These are phyloP conservation scores for Takifugu rubripes DNA, from an alignment of 2,797 vertebrate species.

Conservation along the genomic window DNA sequence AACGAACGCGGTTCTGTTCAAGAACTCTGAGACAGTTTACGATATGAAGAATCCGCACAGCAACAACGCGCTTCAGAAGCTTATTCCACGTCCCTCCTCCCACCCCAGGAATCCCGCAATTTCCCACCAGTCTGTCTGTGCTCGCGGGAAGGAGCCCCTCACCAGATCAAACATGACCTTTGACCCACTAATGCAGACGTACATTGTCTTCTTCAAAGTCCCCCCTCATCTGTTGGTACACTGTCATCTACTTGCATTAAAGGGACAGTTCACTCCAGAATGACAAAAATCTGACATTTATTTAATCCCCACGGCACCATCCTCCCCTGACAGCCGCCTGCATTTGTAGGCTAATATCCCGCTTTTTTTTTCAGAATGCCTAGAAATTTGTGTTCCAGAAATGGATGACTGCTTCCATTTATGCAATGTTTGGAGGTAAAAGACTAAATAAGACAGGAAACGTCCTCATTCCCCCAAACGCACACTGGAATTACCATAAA, in stretches of 20 bases:
- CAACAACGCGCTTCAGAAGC: constrained; percentile 16
- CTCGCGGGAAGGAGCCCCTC: constrained; percentile 58
- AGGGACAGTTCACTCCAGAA: constrained; percentile 7
- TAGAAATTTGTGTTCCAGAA: no score
- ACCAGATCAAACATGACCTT: constrained; percentile 68
- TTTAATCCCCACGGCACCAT: constrained; percentile 2
- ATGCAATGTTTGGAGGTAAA: constrained; percentile 21
- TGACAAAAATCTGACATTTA: background rate
- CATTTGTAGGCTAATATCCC: no score
- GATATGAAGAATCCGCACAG: constrained; percentile 6
- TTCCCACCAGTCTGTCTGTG: constrained; percentile 65
- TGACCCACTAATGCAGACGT: constrained; percentile 55
- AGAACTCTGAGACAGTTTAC: no score
- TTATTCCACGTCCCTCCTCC: constrained; percentile 12
- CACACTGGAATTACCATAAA: constrained; percentile 38
- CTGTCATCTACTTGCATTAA: constrained; percentile 57
- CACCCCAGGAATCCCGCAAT: constrained; percentile 43
- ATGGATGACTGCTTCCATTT: constrained; percentile 19
- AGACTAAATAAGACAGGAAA: constrained; percentile 18
- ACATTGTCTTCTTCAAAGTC: constrained; percentile 61
- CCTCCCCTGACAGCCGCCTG: no score
- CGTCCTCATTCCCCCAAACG: constrained; percentile 26
- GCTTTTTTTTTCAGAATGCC: no score
- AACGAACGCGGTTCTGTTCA: no score
- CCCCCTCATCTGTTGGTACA: constrained; percentile 49